phyloP scores from a whole-genome alignment of 1,140 invertebrate genomes.

The Caerostris extrusa region DNA sequence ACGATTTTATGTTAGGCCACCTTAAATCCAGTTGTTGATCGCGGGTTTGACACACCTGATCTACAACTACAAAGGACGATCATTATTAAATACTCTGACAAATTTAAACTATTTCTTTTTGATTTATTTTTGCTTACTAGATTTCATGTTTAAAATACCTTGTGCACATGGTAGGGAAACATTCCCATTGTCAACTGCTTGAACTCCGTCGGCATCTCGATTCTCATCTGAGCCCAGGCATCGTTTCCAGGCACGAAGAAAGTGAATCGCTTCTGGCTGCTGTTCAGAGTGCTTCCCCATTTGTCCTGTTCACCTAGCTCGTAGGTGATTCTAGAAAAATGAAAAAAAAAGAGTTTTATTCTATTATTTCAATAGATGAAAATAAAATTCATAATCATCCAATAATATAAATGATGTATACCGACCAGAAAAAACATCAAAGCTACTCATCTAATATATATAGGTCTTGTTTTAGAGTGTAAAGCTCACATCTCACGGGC shows the following conservation, averaged over 20 bases:
- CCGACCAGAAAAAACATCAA: not conserved
- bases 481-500: too few relatives aligned
- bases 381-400: not conserved
- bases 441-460: not conserved
- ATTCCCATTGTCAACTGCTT: slow-evolving; percentile 77
- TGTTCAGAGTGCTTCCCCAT: slow-evolving; percentile 89
- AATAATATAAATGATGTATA: too few relatives aligned
- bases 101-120: too few relatives aligned
- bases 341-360: not conserved
- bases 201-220: slow-evolving; percentile 73
- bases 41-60: too few relatives aligned
- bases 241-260: slow-evolving; percentile 94
- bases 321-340: slow-evolving; percentile 30
- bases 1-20: too few relatives aligned
- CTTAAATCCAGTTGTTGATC: too few relatives aligned
- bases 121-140: too few relatives aligned
- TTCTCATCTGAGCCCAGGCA: slow-evolving; percentile 85
- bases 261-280: slow-evolving; percentile 89
- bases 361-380: not conserved
- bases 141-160: not conserved
- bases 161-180: slow-evolving; percentile 68
- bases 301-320: slow-evolving; percentile 80
- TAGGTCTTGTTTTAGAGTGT: not conserved
- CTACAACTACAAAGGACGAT: too few relatives aligned
- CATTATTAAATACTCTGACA: too few relatives aligned